Percentiles rank a stretch among this genome's conserved stretches.
These are phyloP conservation scores for Vidua chalybeata DNA, from an alignment of 2,113 vertebrate species.

Conservation along the genomic window DNA sequence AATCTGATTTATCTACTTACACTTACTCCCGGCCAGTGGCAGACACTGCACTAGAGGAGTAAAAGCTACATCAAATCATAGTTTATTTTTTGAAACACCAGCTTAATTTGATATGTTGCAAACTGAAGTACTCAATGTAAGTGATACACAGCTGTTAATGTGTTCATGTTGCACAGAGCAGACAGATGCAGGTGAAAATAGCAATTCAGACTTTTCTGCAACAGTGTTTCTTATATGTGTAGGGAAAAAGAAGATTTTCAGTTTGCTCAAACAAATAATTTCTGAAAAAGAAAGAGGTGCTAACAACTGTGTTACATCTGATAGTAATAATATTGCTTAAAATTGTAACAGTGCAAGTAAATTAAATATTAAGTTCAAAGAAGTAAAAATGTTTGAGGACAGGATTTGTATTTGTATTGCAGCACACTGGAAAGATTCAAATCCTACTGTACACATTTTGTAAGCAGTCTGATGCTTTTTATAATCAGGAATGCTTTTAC, in stretches of 20 bases:
- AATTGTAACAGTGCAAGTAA: neutral
- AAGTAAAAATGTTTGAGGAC: neutral
- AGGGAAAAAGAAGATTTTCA: neutral
- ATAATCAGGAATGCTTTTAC: neutral
- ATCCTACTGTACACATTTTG: neutral
- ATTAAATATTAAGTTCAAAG: neutral
- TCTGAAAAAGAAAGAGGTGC: neutral
- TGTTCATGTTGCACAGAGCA: neutral
- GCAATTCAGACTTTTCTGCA: neutral
- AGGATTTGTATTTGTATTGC: neutral
- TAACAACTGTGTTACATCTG: neutral
- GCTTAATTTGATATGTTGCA: neutral
- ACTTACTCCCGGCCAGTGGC: neutral
- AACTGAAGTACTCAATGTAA: neutral
- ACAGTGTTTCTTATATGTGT: neutral
- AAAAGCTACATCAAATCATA: neutral
- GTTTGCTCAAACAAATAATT: neutral
- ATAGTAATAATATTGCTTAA: neutral
- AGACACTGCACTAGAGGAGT: neutral
- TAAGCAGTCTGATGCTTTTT: neutral
- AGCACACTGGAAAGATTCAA: neutral
- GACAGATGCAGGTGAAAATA: neutral
- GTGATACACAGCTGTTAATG: neutral
- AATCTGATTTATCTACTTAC: neutral
- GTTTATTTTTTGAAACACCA: neutral